Base-by-base conservation (phyloP, 2,888 invertebrate genomes). In the Eretmocerus hayati region DNA sequence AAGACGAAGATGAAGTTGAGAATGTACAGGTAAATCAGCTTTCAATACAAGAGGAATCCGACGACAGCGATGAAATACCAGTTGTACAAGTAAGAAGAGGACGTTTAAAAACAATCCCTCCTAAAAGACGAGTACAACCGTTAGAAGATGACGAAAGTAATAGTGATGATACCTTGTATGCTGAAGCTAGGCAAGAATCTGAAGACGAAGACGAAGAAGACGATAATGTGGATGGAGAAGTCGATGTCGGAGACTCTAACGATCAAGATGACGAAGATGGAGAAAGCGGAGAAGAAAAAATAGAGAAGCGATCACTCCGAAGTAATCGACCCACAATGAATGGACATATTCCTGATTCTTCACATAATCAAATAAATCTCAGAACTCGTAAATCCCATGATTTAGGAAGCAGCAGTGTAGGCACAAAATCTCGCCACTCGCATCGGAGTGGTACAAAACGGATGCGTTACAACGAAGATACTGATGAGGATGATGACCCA, bases 391-490 rank as follows among this genome's bases (percentile, higher is more conserved):
- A 30, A 18, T 48, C 53, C 3, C 43, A 36, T 4, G 48, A 48
- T 11, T 53, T 56, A 2, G 51, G 54, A 11, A 42, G 39, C 9
- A 45, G 35, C 15, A 40, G 15, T 45, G 31, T 37, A 3, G 5
- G 11, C 1, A 32, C n/a, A 6, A 46, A 46, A 20, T 45, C 44
- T 19, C 46, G 49, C 5, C 8, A 44, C n/a, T 32, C 32, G 5
- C 47, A 48, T 22, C 50, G 48, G 3, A 13, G 41, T 13, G 43
- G 30, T 4, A 59, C 61, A 9, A 73, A 71, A 54, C 63, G 71
- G 20, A 65, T 67, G 30, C 59, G 63, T 39, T 70, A 72, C 46
- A 69, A 66, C 39, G 71, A 72, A 48, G 69, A 67, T 19, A 66
- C 66, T 23, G 64, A 64, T 5, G 64, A 61, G 21, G 62, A 61